Conservation (phyloP, 1,140 invertebrate genomes). For the Rhyzopertha dominica region DNA sequence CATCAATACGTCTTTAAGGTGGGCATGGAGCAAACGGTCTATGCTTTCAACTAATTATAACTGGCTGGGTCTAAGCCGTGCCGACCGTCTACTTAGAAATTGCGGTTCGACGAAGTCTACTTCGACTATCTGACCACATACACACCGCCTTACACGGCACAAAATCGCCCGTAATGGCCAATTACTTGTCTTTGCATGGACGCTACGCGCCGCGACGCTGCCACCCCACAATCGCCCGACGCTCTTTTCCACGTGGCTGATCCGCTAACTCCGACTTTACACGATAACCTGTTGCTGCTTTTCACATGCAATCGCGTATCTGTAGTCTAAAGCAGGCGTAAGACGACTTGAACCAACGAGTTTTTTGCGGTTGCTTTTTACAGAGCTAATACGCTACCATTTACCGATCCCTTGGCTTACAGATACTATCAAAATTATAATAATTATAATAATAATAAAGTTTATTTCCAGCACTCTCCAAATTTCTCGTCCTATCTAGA, state of each 20-base stretch:
- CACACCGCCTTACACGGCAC: constrained; percentile 29
- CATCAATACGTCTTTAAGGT: constrained; percentile 40
- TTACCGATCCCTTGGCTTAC: too few relatives aligned
- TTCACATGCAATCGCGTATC: too few relatives aligned
- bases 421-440: too few relatives aligned
- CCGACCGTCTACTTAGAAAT: constrained; percentile 36
- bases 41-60: constrained; percentile 41
- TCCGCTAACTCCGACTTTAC: too few relatives aligned
- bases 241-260: neutral
- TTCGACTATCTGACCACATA: constrained; percentile 38
- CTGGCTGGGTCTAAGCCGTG: constrained; percentile 31
- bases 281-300: too few relatives aligned
- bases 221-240: constrained; percentile 6
- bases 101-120: constrained; percentile 27
- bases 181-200: constrained; percentile 34
- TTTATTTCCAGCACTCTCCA: too few relatives aligned
- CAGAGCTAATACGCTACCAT: too few relatives aligned
- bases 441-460: too few relatives aligned
- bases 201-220: constrained; percentile 4
- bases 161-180: constrained; percentile 42
- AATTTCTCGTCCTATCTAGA: too few relatives aligned
- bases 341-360: too few relatives aligned
- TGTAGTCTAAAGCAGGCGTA: too few relatives aligned
- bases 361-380: too few relatives aligned
- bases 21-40: constrained; percentile 34